Evolutionary conservation across 2,888 invertebrate species (phyloP).

Genomic region (Microctonus aethiopoides): DNA sequence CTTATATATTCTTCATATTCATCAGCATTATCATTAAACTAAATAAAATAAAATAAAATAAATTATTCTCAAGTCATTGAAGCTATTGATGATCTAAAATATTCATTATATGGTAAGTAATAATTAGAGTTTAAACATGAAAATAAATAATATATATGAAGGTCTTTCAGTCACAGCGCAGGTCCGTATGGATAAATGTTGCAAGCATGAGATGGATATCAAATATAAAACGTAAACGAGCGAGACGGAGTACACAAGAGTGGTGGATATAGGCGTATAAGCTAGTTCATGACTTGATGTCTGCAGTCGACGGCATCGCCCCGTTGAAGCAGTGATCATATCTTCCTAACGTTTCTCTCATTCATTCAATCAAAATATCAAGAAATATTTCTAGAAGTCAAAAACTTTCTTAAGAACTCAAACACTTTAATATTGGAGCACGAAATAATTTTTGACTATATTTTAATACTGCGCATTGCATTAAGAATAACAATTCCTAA

Average conservation of each 20-base stretch:
- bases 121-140: neutral
- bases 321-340: slow-evolving; percentile 3
- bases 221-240: slow-evolving; percentile 3
- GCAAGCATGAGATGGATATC: slow-evolving; percentile 2
- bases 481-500: too few relatives aligned
- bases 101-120: neutral
- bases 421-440: too few relatives aligned
- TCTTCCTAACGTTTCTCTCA: neutral
- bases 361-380: neutral
- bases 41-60: neutral
- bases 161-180: slow-evolving; percentile 5
- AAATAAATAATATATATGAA: neutral
- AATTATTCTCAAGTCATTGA: neutral
- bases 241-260: slow-evolving; percentile 16
- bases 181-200: neutral
- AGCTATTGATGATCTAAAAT: neutral
- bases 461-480: too few relatives aligned
- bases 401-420: too few relatives aligned
- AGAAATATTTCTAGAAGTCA: too few relatives aligned
- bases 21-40: too few relatives aligned
- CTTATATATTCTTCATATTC: neutral
- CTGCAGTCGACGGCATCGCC: slow-evolving; percentile 25
- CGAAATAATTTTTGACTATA: too few relatives aligned
- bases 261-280: slow-evolving; percentile 22
- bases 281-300: neutral